Conservation (phyloP, 2,888 invertebrate species). For the Luperina nickerlii region DNA sequence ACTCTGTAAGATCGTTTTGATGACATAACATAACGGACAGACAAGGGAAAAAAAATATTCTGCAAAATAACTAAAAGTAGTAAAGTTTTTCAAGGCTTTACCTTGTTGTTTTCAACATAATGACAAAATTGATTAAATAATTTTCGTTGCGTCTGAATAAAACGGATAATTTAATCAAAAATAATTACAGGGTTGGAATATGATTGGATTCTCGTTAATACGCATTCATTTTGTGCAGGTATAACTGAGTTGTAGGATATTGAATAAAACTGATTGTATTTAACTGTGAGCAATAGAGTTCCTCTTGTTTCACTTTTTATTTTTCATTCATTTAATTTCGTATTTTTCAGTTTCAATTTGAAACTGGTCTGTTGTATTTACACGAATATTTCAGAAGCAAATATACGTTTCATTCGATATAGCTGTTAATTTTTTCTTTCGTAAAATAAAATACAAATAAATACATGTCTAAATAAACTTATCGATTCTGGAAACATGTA, state of each 20-base stretch:
- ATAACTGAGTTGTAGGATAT: not conserved
- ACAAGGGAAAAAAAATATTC: not conserved
- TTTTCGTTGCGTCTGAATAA: not conserved
- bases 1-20: not conserved
- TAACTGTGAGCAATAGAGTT: constrained; percentile 14
- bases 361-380: not conserved
- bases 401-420: no score
- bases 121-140: not conserved
- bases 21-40: not conserved
- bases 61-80: not conserved
- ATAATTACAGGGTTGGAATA: constrained; percentile 30
- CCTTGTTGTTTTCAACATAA: not conserved
- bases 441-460: not conserved
- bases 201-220: constrained; percentile 25
- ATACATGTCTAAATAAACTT: not conserved
- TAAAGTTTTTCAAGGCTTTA: not conserved
- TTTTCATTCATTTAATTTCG: not conserved
- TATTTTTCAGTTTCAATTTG: constrained; percentile 2
- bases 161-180: not conserved
- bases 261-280: constrained; percentile 21
- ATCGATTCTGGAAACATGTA: not conserved
- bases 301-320: constrained; percentile 19
- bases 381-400: not conserved
- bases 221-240: constrained; percentile 22
- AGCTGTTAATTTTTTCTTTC: not conserved